These are phyloP conservation scores for Procavia capensis DNA, from an alignment of 2,113 vertebrate genomes.

Conservation along the genomic window DNA sequence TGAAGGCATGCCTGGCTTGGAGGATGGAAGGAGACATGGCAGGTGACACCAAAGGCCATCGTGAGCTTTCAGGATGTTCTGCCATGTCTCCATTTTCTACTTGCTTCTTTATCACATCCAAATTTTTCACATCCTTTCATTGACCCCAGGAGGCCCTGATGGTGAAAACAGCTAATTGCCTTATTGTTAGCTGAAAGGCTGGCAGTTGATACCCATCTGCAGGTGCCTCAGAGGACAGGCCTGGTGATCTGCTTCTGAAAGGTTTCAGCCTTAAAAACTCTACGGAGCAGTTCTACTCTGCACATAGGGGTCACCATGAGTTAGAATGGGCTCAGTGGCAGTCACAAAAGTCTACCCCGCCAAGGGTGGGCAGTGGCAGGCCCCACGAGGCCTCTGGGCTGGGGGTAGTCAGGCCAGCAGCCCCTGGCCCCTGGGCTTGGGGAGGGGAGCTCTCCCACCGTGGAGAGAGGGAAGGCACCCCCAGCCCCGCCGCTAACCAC, in stretches of 20 bases:
- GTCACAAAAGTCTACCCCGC: no score
- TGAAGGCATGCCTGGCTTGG: fast-evolving
- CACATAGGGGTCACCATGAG: not conserved
- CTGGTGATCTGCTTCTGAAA: not conserved
- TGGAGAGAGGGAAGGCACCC: not conserved
- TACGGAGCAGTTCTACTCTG: not conserved
- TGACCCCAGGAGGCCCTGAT: no score
- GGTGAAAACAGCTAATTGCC: no score
- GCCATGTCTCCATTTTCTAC: not conserved
- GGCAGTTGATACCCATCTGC: no score
- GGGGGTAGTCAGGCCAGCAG: no score
- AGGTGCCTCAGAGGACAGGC: not conserved
- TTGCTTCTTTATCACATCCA: not conserved
- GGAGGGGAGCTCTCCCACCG: not conserved
- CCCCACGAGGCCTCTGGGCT: not conserved
- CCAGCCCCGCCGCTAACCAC: not conserved
- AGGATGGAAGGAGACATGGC: not conserved
- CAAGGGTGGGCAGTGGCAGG: not conserved
- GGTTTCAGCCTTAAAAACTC: not conserved
- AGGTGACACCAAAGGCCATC: no score
- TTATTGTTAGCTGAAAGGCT: no score
- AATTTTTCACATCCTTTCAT: not conserved
- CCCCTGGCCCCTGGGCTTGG: not conserved
- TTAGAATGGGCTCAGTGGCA: no score
- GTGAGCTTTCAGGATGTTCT: not conserved